phyloP scores from a whole-genome alignment of 2,888 invertebrate species.

The Dermolepida albohirtum region DNA sequence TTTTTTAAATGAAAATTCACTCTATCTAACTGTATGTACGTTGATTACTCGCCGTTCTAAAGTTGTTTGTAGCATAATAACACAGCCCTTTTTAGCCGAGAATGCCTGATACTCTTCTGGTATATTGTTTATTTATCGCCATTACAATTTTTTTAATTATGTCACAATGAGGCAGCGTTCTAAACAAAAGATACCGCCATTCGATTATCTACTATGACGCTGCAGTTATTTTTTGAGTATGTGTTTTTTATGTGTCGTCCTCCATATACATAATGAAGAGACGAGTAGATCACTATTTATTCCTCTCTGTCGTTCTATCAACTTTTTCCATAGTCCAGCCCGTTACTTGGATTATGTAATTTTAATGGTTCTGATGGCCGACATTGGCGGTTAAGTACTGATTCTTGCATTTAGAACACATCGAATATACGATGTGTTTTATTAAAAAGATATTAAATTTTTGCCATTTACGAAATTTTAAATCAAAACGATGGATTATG shows the following conservation, averaged over 20 bases:
- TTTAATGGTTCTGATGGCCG: conserved; percentile 19
- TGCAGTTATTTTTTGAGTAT: conserved; percentile 49
- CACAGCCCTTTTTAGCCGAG: too few species aligned
- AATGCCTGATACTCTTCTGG: background rate
- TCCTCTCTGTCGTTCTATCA: conserved; percentile 13
- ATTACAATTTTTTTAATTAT: conserved; percentile 52
- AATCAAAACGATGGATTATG: too few species aligned
- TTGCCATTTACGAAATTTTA: too few species aligned
- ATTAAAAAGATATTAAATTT: too few species aligned
- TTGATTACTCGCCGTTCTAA: too few species aligned
- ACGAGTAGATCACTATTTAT: too few species aligned
- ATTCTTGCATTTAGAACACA: background rate
- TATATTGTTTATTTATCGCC: conserved; percentile 51
- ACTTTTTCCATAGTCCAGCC: conserved; percentile 11
- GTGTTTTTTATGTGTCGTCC: conserved; percentile 16
- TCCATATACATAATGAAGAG: too few species aligned
- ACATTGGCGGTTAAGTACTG: background rate
- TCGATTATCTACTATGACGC: conserved; percentile 56
- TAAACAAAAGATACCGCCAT: conserved; percentile 52
- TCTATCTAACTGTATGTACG: too few species aligned
- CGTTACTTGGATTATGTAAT: conserved; percentile 23
- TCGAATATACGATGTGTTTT: too few species aligned
- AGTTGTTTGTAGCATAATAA: too few species aligned
- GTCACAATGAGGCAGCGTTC: conserved; percentile 52
- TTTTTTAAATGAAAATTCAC: too few species aligned